These are phyloP conservation scores for Drosophila grimshawi DNA, from an alignment of 1,140 invertebrate genomes.

Conservation along the genomic window DNA sequence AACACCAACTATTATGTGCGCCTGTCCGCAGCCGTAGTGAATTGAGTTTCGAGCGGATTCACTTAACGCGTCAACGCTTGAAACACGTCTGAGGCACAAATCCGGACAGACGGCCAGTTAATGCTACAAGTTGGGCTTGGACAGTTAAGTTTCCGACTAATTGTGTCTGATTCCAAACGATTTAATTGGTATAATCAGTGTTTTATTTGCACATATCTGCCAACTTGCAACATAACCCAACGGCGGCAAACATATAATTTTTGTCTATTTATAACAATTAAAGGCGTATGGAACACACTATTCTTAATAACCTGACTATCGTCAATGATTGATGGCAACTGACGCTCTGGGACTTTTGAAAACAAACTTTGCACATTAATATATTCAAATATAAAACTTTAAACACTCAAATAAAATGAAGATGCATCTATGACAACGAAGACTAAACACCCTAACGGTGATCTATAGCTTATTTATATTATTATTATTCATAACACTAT, in stretches of 20 bases:
- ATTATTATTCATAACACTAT: no score
- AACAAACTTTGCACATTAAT: constrained; percentile 17
- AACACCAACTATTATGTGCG: constrained; percentile 2
- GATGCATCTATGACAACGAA: not conserved
- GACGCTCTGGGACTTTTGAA: not conserved
- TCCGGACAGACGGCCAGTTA: constrained; percentile 21
- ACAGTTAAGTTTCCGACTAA: constrained; percentile 14
- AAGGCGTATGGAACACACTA: not conserved
- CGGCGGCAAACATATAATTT: constrained; percentile 1
- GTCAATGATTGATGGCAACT: constrained; percentile 7
- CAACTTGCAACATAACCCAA: no score
- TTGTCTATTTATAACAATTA: not conserved
- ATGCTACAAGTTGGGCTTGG: constrained; percentile 11
- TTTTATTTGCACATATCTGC: no score
- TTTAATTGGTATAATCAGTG: no score
- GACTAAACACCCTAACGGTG: not conserved
- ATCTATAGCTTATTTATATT: no score
- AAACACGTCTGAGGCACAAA: constrained; percentile 60
- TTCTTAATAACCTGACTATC: constrained; percentile 9
- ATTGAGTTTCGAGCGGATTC: constrained; percentile 43
- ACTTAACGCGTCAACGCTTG: constrained; percentile 49
- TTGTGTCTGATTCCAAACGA: not conserved
- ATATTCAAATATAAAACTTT: not conserved
- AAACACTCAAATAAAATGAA: not conserved
- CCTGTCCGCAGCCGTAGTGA: not conserved